Conservation (phyloP, 2,888 invertebrate genomes). For the Bombylius major region DNA sequence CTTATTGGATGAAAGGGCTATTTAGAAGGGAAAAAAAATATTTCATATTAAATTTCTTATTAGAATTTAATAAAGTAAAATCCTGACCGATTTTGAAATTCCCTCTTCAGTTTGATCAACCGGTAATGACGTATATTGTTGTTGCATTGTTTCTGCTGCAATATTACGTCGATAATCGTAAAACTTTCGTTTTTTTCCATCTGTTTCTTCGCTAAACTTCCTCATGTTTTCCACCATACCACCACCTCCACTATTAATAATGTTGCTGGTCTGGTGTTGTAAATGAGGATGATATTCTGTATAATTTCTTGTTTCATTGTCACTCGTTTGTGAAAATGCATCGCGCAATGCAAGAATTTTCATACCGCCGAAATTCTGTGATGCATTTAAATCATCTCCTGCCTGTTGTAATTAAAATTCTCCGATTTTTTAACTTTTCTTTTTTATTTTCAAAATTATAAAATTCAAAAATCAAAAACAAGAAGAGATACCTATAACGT, state of each 20-base stretch:
- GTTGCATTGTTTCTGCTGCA: neutral
- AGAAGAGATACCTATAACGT: no score
- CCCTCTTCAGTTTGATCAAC: constrained; percentile 28
- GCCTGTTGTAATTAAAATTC: neutral
- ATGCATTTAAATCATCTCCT: constrained; percentile 13
- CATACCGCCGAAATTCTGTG: constrained; percentile 19
- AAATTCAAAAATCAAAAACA: no score
- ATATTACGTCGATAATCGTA: constrained; percentile 25
- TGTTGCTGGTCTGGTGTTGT: neutral
- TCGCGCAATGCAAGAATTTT: constrained; percentile 28
- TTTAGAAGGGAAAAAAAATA: constrained; percentile 1
- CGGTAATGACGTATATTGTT: constrained; percentile 19
- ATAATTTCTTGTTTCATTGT: constrained; percentile 22
- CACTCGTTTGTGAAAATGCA: constrained; percentile 35
- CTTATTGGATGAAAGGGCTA: constrained; percentile 18
- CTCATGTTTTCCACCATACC: neutral
- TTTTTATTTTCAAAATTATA: no score
- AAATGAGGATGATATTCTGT: neutral
- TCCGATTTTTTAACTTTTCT: no score
- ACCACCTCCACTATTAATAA: no score
- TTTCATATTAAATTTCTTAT: neutral
- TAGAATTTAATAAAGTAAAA: neutral
- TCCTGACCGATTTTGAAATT: constrained; percentile 30
- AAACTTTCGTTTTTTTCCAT: constrained; percentile 18
- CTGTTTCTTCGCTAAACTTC: constrained; percentile 22